Base-by-base conservation (phyloP, 1,140 invertebrate genomes). In the Trichonephila clavata region DNA sequence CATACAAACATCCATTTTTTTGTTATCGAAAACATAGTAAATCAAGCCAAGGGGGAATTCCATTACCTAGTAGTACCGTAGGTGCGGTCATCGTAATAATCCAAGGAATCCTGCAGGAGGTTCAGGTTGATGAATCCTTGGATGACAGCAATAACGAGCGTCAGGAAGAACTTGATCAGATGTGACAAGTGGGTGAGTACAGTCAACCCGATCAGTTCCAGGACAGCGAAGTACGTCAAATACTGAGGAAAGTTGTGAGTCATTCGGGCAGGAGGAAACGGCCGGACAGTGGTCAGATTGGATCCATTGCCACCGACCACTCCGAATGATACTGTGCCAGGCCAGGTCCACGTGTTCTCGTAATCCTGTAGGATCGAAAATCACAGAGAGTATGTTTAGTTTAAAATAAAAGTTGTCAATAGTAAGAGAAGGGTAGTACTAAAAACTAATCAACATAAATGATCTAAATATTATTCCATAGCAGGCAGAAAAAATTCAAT, bases 161-260 rank as follows among this genome's bases (percentile, higher is more conserved):
- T 97, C 32, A 98, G 95, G 7, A 96, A 95, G 18, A 97, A 96
- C 95, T 98, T 98, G 94, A 96, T 96, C 21, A 98, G 95, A 95
- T 98, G 97, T 92, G 97, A 97, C 27, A 98, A 96, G 94, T 98
- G 97, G 0, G 97, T 97, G 86, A 98, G 97, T 94, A 98, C 96
- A 8, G 97, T 97, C 24, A 97, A 96, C 0, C 97, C 97, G 63
- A 98, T 96, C 57, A 98, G 95, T 61, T 97, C 97, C 50, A 98
- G 95, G n/a, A 97, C 97, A 71, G 96, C 96, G 95, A 97, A 97
- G 95, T 97, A 97, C 68, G 97, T 97, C 95, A 97, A 97, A 95
- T 98, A 98, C 27, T 97, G 97, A 57, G 97, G 97, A 95, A 97
- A 92, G 60, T 87, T 86, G 81, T 94, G 91, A 1, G 86, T 89